Evolutionary conservation across 2,797 vertebrate genomes (phyloP).

Genomic region (Gymnoscopelus microlampas): DNA sequence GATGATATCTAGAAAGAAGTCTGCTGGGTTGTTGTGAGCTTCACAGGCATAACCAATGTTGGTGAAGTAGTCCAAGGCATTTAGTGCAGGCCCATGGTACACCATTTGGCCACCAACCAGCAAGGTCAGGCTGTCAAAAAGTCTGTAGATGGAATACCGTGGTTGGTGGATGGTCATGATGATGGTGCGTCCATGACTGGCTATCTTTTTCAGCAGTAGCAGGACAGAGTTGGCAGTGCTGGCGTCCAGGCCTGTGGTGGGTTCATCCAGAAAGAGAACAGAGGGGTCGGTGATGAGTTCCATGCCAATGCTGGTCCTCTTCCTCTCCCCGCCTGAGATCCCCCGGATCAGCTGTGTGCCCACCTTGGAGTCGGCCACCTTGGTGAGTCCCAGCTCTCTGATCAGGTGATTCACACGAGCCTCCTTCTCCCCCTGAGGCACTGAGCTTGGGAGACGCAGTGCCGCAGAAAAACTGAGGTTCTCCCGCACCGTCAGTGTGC

Average conservation of each 20-base stretch:
- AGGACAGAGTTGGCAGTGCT: constrained; percentile 94
- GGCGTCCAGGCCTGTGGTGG: constrained; percentile 93
- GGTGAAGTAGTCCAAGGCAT: constrained; percentile 86
- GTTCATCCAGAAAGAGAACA: constrained; percentile 94
- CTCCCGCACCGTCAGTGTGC: constrained; percentile 93
- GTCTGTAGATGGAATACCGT: constrained; percentile 92
- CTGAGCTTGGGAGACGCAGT: constrained; percentile 86
- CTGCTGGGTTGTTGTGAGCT: constrained; percentile 92
- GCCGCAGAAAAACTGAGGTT: constrained; percentile 95
- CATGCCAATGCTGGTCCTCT: constrained; percentile 96
- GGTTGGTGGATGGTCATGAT: constrained; percentile 97
- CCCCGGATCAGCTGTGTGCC: constrained; percentile 90
- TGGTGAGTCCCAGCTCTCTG: constrained; percentile 88
- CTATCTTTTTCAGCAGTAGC: constrained; percentile 91
- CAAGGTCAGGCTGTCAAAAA: constrained; percentile 90
- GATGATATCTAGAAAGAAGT: constrained; percentile 94
- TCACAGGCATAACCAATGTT: constrained; percentile 87
- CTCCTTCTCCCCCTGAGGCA: constrained; percentile 85
- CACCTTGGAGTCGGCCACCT: constrained; percentile 94
- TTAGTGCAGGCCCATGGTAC: constrained; percentile 87
- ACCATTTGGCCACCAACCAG: constrained; percentile 87
- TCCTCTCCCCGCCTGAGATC: constrained; percentile 94
- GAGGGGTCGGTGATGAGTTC: constrained; percentile 93
- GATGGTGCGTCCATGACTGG: constrained; percentile 87
- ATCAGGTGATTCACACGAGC: constrained; percentile 87